A percentile compares a stretch with the other conserved stretches of the same genome.
Conservation (phyloP, 1,140 invertebrate genomes). For the Lordiphosa mommai region DNA sequence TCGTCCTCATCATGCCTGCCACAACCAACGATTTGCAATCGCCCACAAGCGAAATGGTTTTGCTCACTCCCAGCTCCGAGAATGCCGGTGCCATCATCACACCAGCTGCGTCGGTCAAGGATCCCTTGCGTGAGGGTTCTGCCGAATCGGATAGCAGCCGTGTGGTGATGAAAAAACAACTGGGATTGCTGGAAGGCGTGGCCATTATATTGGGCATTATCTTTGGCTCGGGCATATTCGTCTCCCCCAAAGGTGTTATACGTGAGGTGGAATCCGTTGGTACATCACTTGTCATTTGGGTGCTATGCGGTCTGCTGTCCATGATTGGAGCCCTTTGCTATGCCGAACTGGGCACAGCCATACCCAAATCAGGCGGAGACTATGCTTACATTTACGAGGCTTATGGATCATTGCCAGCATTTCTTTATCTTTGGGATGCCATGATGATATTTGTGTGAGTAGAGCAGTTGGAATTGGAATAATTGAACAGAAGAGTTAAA, state of each 20-base stretch:
- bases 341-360: slow-evolving; percentile 93
- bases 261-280: slow-evolving; percentile 92
- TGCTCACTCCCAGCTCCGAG: slow-evolving; percentile 62
- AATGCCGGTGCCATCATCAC: slow-evolving; percentile 23
- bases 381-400: slow-evolving; percentile 95
- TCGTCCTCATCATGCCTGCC: slow-evolving; percentile 42
- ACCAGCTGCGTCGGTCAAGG: background rate
- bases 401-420: slow-evolving; percentile 95
- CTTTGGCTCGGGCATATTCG: slow-evolving; percentile 96
- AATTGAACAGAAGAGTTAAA: slow-evolving; percentile 3
- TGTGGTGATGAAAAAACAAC: slow-evolving; percentile 88
- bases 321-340: slow-evolving; percentile 96
- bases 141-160: slow-evolving; percentile 64
- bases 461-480: background rate
- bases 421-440: slow-evolving; percentile 95
- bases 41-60: slow-evolving; percentile 75
- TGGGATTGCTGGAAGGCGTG: slow-evolving; percentile 91
- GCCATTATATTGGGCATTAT: slow-evolving; percentile 94
- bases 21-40: slow-evolving; percentile 60
- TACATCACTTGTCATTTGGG: slow-evolving; percentile 93
- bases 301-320: slow-evolving; percentile 90
- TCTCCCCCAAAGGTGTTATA: slow-evolving; percentile 97
- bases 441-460: slow-evolving; percentile 90
- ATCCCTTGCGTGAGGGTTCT: slow-evolving; percentile 51
- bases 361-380: slow-evolving; percentile 94